These are phyloP conservation scores for Pollenia amentaria DNA, from an alignment of 2,888 invertebrate genomes.

Conservation along the genomic window DNA sequence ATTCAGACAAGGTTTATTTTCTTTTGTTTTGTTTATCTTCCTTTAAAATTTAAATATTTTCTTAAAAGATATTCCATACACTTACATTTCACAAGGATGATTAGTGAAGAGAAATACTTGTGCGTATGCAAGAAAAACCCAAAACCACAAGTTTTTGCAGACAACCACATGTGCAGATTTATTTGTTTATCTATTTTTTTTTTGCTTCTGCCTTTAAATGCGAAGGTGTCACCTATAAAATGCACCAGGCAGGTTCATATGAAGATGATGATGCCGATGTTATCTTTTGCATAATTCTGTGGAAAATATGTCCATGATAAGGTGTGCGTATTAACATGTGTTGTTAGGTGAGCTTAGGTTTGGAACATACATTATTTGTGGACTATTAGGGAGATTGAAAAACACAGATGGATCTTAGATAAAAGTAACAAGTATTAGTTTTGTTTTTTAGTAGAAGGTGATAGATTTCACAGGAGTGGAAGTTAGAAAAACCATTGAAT, in stretches of 20 bases:
- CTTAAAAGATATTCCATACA: conserved; percentile 20
- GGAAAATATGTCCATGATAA: conserved; percentile 66
- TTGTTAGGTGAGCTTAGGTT: conserved; percentile 57
- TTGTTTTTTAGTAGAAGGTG: conserved; percentile 11
- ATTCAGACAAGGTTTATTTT: conserved; percentile 29
- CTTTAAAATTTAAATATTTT: conserved; percentile 35
- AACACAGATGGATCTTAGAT: conserved; percentile 48
- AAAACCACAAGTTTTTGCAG: conserved; percentile 43
- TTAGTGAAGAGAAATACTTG: not conserved
- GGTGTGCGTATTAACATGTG: conserved; percentile 73
- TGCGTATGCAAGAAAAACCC: conserved; percentile 40
- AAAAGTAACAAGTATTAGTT: conserved; percentile 18
- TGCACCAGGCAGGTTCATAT: conserved; percentile 5
- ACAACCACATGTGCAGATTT: conserved; percentile 31
- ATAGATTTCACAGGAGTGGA: not conserved
- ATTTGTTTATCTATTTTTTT: not conserved
- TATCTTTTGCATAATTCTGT: conserved; percentile 69
- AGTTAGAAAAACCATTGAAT: not conserved
- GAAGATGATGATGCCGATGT: conserved; percentile 39
- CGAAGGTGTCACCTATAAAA: conserved; percentile 66
- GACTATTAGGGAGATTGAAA: conserved; percentile 53
- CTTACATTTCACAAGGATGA: not conserved
- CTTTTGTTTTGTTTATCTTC: conserved; percentile 34
- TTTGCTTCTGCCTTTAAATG: not conserved
- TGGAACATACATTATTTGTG: conserved; percentile 33